phyloP scores from a whole-genome alignment of 1,140 invertebrate species.

The Acromyrmex heyeri region DNA sequence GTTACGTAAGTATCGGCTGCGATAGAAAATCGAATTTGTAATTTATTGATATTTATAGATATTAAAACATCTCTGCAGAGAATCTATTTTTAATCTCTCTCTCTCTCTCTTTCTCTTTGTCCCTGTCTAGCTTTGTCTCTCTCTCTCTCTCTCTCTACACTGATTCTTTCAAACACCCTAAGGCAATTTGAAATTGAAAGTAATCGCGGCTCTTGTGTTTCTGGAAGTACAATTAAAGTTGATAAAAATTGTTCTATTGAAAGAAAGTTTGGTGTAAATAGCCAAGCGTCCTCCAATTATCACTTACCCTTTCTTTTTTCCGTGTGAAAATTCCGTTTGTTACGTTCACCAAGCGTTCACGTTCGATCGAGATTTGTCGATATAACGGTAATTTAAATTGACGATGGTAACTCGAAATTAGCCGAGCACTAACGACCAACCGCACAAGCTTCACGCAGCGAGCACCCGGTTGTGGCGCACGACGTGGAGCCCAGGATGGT shows the following conservation, averaged over 20 bases:
- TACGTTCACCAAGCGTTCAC: constrained; percentile 21
- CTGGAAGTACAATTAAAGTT: background rate
- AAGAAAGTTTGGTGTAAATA: constrained; percentile 23
- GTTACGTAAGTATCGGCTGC: background rate
- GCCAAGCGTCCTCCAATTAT: constrained; percentile 53
- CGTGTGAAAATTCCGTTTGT: constrained; percentile 48
- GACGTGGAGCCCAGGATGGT: constrained; percentile 28
- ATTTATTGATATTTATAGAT: constrained; percentile 12
- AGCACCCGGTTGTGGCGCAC: constrained; percentile 5
- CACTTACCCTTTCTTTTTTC: constrained; percentile 41
- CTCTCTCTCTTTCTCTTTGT: background rate
- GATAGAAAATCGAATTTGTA: background rate
- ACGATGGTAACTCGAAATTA: constrained; percentile 69
- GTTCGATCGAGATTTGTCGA: constrained; percentile 72
- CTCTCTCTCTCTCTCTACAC: background rate
- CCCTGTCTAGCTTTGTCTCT: background rate
- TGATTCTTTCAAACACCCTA: background rate
- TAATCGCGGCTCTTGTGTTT: constrained; percentile 3
- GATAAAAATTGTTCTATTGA: constrained; percentile 34
- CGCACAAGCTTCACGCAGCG: constrained; percentile 45
- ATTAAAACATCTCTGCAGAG: background rate
- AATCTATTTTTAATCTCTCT: background rate
- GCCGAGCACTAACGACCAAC: constrained; percentile 59
- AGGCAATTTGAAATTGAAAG: constrained; percentile 64
- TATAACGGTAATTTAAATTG: constrained; percentile 66